Conservation (phyloP, 2,797 vertebrate species). For the Esox masquinongy region DNA sequence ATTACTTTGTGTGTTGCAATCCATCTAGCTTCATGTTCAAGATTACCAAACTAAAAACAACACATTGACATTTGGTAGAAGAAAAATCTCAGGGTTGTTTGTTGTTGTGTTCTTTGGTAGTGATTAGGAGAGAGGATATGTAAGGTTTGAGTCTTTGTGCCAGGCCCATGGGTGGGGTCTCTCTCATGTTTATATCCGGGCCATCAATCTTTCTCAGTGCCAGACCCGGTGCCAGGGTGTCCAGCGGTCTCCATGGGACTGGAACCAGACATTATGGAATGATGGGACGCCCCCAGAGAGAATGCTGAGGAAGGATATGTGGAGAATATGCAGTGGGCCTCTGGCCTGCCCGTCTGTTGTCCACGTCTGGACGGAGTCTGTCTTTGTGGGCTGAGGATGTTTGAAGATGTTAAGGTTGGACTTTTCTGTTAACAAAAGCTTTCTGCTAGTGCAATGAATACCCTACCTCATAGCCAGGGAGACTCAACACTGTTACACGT, state of each 20-base stretch:
- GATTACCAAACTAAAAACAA: constrained; percentile 21
- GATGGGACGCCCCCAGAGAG: constrained; percentile 42
- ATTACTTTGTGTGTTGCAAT: neutral
- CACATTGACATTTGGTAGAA: constrained; percentile 20
- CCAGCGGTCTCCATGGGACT: constrained; percentile 63
- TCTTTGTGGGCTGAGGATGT: neutral
- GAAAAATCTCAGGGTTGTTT: constrained; percentile 51
- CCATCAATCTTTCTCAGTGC: constrained; percentile 79
- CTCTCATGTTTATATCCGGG: constrained; percentile 78
- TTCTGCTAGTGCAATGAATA: neutral
- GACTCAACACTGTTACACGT: constrained; percentile 40
- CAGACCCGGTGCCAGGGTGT: constrained; percentile 87
- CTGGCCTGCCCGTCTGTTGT: constrained; percentile 64
- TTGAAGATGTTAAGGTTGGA: neutral
- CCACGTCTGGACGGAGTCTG: constrained; percentile 66
- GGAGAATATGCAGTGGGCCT: constrained; percentile 70
- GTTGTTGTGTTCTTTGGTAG: constrained; percentile 33
- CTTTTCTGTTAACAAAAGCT: constrained; percentile 1
- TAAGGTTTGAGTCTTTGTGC: constrained; percentile 16
- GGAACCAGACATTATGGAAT: constrained; percentile 60
- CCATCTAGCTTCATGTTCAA: neutral
- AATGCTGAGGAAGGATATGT: constrained; percentile 79
- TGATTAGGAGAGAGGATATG: constrained; percentile 58
- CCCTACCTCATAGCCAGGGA: constrained; percentile 10
- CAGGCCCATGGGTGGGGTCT: constrained; percentile 74